phyloP scores from a whole-genome alignment of 2,797 vertebrate genomes.

The Odontamblyopus rebecca region DNA sequence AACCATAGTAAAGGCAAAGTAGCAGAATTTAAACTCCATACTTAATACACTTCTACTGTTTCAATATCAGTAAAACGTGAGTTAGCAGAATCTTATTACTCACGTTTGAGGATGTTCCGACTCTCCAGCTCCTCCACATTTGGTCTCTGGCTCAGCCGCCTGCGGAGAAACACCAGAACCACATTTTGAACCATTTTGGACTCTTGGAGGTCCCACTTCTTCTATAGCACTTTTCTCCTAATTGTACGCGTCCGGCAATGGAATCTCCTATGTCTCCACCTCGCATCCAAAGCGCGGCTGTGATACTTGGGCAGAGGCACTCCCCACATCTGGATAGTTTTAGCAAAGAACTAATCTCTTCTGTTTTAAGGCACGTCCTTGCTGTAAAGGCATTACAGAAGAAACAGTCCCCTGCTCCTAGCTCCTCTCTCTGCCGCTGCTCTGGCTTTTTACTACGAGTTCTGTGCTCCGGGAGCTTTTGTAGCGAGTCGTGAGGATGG shows the following conservation, averaged over 20 bases:
- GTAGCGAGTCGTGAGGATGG: constrained; percentile 66
- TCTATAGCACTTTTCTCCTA: constrained; percentile 45
- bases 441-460: constrained; percentile 32
- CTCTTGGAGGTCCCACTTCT: constrained; percentile 1
- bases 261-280: constrained; percentile 76
- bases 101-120: constrained; percentile 97
- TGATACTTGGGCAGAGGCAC: constrained; percentile 68
- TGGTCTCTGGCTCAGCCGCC: constrained; percentile 98
- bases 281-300: constrained; percentile 74
- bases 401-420: not conserved
- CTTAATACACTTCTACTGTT: not conserved
- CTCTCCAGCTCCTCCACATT: constrained; percentile 97
- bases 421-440: not conserved
- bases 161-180: constrained; percentile 95
- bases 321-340: constrained; percentile 75
- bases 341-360: constrained; percentile 19
- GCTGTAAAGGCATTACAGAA: constrained; percentile 36
- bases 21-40: constrained; percentile 19
- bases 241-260: constrained; percentile 60
- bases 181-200: constrained; percentile 90
- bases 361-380: constrained; percentile 20
- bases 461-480: constrained; percentile 48
- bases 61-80: not conserved
- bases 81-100: constrained; percentile 65
- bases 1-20: constrained; percentile 5